A percentile compares a stretch with the other conserved stretches of the same genome.
These are phyloP conservation scores for Loripinus fragilis DNA, from an alignment of 2,888 invertebrate genomes.

Conservation along the genomic window DNA sequence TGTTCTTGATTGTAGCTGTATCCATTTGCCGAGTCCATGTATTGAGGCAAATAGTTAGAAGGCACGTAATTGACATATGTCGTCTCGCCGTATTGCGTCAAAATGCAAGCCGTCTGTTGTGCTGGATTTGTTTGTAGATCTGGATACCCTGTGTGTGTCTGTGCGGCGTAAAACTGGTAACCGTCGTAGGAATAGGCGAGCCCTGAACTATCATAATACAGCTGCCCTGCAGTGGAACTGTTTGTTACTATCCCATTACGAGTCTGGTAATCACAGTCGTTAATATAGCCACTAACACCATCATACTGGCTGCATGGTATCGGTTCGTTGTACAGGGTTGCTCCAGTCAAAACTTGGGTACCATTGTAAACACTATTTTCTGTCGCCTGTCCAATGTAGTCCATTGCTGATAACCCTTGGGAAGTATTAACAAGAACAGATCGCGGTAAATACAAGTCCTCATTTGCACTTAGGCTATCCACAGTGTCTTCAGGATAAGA, in stretches of 20 bases:
- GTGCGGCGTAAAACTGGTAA: constrained; percentile 3
- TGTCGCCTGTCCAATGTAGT: neutral
- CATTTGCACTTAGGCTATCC: neutral
- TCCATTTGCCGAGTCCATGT: neutral
- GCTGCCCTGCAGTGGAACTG: neutral
- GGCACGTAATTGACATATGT: constrained; percentile 4
- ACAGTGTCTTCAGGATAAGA: too few species aligned
- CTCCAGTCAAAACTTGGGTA: neutral
- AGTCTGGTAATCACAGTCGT: neutral
- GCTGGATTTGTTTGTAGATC: neutral
- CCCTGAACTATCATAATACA: neutral
- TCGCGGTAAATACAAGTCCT: neutral
- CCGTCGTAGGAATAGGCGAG: constrained; percentile 1
- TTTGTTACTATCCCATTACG: neutral
- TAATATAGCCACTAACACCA: neutral
- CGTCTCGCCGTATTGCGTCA: neutral
- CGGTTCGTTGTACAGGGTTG: too few species aligned
- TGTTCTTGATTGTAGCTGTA: neutral
- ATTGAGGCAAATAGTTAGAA: neutral
- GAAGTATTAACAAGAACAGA: neutral
- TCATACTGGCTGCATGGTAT: neutral
- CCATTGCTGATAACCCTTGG: neutral
- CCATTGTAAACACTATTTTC: neutral
- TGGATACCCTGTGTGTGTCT: neutral
- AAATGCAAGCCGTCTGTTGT: neutral